These are phyloP conservation scores for Diploscapter pachys DNA, from an alignment of 1,140 invertebrate species.

Conservation along the genomic window DNA sequence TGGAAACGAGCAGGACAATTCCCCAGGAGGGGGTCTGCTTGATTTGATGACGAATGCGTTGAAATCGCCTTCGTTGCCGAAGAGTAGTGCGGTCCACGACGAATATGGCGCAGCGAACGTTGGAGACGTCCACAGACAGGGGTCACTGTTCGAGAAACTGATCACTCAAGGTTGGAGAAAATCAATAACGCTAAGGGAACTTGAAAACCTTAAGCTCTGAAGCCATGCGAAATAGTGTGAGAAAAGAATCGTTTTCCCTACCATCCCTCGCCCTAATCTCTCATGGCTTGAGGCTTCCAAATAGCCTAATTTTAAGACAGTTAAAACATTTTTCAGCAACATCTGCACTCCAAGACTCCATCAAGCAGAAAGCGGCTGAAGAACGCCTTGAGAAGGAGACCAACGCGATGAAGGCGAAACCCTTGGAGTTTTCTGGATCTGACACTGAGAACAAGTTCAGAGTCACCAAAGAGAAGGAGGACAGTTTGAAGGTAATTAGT, in stretches of 20 bases:
- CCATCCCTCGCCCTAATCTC: too few species aligned
- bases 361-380: background rate
- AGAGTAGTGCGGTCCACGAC: slow-evolving; percentile 17
- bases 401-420: slow-evolving; percentile 11
- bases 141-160: slow-evolving; percentile 20
- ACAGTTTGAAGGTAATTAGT: slow-evolving; percentile 17
- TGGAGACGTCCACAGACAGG: slow-evolving; percentile 10
- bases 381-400: background rate
- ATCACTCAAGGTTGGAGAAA: slow-evolving; percentile 14
- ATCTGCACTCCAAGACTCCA: slow-evolving; percentile 8
- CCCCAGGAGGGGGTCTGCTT: slow-evolving; percentile 13
- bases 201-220: background rate
- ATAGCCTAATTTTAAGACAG: background rate
- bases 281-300: too few species aligned
- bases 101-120: slow-evolving; percentile 8
- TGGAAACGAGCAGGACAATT: slow-evolving; percentile 9
- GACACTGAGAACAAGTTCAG: slow-evolving; percentile 11
- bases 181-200: background rate
- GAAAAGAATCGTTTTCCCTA: too few species aligned
- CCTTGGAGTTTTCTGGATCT: background rate
- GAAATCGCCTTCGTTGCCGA: slow-evolving; percentile 11
- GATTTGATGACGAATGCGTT: slow-evolving; percentile 33
- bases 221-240: background rate
- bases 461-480: slow-evolving; percentile 16
- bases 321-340: slow-evolving; percentile 8